A percentile compares a stretch with the other conserved stretches of the same genome.
These are phyloP conservation scores for Smithornis capensis DNA, from an alignment of 2,113 vertebrate species.

Conservation along the genomic window DNA sequence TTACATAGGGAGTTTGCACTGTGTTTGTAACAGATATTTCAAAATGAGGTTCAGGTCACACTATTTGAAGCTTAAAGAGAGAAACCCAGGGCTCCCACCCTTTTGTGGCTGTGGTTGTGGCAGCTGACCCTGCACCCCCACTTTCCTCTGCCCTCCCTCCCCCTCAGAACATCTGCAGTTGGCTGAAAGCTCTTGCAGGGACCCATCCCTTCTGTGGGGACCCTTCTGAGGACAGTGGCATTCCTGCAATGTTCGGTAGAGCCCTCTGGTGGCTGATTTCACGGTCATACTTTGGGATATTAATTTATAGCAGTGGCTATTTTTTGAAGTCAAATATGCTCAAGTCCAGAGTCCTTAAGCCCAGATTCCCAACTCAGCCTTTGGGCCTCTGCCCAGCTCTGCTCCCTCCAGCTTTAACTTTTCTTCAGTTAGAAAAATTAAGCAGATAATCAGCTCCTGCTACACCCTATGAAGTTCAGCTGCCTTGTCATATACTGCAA, in stretches of 20 bases:
- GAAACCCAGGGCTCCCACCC: rapidly evolving
- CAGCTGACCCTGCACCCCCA: not conserved
- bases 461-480: not conserved
- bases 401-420: not conserved
- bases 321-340: not conserved
- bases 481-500: not conserved
- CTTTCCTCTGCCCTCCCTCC: not conserved
- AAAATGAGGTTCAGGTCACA: not conserved
- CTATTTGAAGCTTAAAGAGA: not conserved
- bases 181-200: not conserved
- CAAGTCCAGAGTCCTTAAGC: not conserved
- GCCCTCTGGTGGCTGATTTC: constrained; percentile 55
- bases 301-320: not conserved
- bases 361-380: not conserved
- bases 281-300: not conserved
- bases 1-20: not conserved
- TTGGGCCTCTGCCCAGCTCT: not conserved
- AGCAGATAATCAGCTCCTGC: not conserved
- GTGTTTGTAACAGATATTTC: not conserved
- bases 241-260: not conserved
- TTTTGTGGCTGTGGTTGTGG: not conserved
- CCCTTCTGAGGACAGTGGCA: not conserved
- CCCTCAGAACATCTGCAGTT: not conserved
- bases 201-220: not conserved
- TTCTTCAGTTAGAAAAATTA: not conserved